phyloP scores from a whole-genome alignment of 2,797 vertebrate species.

The Anolis apletophallus region DNA sequence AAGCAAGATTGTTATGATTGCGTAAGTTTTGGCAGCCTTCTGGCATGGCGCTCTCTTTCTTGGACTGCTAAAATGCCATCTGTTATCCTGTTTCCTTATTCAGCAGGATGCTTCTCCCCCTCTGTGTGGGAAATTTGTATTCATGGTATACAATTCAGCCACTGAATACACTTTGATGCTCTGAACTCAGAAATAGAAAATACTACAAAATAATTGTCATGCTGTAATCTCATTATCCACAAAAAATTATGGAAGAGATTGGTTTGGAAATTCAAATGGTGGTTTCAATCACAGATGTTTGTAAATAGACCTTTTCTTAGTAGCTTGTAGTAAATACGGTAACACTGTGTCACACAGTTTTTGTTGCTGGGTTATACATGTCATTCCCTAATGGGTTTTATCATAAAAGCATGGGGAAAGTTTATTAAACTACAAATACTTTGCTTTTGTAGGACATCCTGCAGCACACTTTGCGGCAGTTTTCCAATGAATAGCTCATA shows the following conservation, averaged over 20 bases:
- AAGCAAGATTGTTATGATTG: constrained; percentile 18
- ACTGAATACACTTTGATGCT: neutral
- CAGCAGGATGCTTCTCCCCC: neutral
- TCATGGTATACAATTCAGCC: constrained; percentile 23
- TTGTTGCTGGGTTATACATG: no score
- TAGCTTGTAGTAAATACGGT: neutral
- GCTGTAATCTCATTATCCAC: neutral
- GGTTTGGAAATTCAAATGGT: constrained; percentile 15
- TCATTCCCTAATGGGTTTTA: no score
- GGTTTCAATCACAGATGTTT: neutral
- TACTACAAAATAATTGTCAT: neutral
- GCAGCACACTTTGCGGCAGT: no score
- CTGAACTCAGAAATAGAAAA: constrained; percentile 12
- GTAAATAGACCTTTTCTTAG: neutral
- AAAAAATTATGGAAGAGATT: neutral
- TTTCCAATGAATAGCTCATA: no score
- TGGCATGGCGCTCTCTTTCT: constrained; percentile 38
- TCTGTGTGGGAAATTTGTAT: constrained; percentile 4
- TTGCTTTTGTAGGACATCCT: no score
- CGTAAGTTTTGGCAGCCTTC: constrained; percentile 51
- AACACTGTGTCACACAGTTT: no score
- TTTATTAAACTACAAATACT: no score
- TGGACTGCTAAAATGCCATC: neutral
- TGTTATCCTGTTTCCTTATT: constrained; percentile 36
- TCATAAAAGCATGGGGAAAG: no score